These are phyloP conservation scores for Tetrapedia diversipes DNA, from an alignment of 2,888 invertebrate genomes.

Conservation along the genomic window DNA sequence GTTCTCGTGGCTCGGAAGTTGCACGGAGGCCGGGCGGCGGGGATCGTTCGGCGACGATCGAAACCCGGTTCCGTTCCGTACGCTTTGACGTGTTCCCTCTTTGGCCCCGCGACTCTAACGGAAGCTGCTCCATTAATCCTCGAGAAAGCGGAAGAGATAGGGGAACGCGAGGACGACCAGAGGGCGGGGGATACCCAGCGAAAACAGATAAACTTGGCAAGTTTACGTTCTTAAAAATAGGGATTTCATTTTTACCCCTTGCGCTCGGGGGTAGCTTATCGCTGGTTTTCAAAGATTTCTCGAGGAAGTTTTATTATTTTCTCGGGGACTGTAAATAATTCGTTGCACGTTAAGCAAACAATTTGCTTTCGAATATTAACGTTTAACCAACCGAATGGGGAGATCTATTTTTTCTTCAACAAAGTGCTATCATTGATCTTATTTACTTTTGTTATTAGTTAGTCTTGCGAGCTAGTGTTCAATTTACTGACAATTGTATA, in stretches of 20 bases:
- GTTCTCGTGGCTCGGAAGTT: slow-evolving; percentile 24
- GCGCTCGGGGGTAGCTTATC: slow-evolving; percentile 5
- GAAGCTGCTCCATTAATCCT: slow-evolving; percentile 55
- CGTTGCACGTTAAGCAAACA: too few species aligned
- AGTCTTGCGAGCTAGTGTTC: too few species aligned
- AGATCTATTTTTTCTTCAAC: too few species aligned
- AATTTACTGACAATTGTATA: too few species aligned
- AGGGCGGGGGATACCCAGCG: slow-evolving; percentile 1
- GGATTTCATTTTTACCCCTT: slow-evolving; percentile 22
- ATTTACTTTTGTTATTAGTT: too few species aligned
- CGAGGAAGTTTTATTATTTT: neutral
- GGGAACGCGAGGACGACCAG: slow-evolving; percentile 21
- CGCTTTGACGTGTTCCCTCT: slow-evolving; percentile 14
- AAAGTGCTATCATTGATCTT: too few species aligned
- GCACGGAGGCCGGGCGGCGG: too few species aligned
- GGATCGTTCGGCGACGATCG: slow-evolving; percentile 32
- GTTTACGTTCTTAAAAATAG: slow-evolving; percentile 38
- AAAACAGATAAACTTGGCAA: slow-evolving; percentile 24
- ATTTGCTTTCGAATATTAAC: too few species aligned
- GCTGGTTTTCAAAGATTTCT: neutral
- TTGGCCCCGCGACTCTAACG: slow-evolving; percentile 27
- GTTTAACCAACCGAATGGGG: too few species aligned
- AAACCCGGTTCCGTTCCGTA: slow-evolving; percentile 31
- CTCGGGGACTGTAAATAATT: neutral
- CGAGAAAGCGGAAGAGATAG: slow-evolving; percentile 41